These are phyloP conservation scores for Alouatta palliata DNA, from an alignment of 2,113 vertebrate species.

Conservation along the genomic window DNA sequence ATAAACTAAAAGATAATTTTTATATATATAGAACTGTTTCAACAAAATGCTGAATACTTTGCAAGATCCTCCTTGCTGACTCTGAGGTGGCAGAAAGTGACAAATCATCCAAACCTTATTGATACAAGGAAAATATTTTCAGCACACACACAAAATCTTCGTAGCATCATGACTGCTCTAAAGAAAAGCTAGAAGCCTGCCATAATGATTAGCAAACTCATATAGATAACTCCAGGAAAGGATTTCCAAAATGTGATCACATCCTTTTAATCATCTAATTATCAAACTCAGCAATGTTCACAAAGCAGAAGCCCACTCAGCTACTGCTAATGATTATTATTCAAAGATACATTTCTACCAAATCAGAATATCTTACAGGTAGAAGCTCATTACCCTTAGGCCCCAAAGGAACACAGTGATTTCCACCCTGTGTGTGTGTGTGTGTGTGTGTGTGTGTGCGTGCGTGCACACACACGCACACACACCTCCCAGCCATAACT, in stretches of 20 bases:
- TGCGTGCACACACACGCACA: too few relatives aligned
- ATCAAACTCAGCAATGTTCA: constrained; percentile 56
- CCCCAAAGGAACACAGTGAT: not conserved
- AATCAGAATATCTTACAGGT: not conserved
- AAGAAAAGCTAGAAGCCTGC: constrained; percentile 42
- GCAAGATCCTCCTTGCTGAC: constrained; percentile 44
- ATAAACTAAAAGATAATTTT: not conserved
- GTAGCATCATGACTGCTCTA: constrained; percentile 10
- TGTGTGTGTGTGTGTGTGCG: too few relatives aligned
- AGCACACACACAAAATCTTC: constrained; percentile 17
- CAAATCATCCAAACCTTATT: not conserved
- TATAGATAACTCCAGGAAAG: not conserved
- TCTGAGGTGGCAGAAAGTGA: not conserved
- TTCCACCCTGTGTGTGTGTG: not conserved
- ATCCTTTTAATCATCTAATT: constrained; percentile 54
- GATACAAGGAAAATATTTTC: not conserved
- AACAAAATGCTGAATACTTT: constrained; percentile 49
- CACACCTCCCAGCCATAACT: not conserved
- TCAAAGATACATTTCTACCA: not conserved
- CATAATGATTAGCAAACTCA: constrained; percentile 18
- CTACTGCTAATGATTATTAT: not conserved
- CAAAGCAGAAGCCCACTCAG: constrained; percentile 32
- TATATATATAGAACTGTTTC: not conserved
- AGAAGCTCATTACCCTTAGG: not conserved
- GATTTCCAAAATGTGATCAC: constrained; percentile 63